Percentiles rank a stretch among this genome's conserved stretches.
These are phyloP conservation scores for Anas flavirostris DNA, from an alignment of 2,797 vertebrate genomes.

Conservation along the genomic window DNA sequence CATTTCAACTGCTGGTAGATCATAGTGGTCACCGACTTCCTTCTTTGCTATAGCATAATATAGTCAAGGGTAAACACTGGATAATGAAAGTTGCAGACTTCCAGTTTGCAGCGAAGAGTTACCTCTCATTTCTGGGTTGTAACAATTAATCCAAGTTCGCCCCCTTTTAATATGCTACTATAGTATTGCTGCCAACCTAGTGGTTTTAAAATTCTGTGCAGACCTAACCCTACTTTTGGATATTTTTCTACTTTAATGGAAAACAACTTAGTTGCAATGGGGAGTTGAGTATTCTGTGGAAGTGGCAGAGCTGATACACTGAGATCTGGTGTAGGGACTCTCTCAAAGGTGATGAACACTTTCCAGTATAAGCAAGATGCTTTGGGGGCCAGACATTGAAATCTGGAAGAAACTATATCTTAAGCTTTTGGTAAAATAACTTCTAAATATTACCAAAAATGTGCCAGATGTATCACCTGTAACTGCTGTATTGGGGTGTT, in stretches of 20 bases:
- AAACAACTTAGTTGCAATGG: neutral
- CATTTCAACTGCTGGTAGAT: neutral
- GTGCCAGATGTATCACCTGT: neutral
- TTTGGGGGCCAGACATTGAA: neutral
- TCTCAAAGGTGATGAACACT: neutral
- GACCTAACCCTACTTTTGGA: neutral
- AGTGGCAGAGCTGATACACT: neutral
- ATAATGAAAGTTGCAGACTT: neutral
- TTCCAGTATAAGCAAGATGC: neutral
- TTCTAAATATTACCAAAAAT: neutral
- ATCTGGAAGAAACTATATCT: neutral
- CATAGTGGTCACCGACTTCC: neutral
- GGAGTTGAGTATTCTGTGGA: neutral
- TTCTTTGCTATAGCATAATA: neutral
- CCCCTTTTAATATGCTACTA: neutral
- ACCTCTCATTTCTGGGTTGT: neutral
- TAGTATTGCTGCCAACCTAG: neutral
- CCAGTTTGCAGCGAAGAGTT: neutral
- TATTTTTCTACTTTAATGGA: neutral
- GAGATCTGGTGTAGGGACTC: neutral
- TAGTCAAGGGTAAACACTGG: neutral
- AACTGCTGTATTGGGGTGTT: neutral
- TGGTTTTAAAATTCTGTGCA: neutral
- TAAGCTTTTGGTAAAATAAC: neutral
- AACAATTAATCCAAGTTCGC: neutral